A percentile compares a stretch with the other conserved stretches of the same genome.
These are phyloP conservation scores for Chelonia mydas DNA, from an alignment of 2,797 vertebrate genomes.

Conservation along the genomic window DNA sequence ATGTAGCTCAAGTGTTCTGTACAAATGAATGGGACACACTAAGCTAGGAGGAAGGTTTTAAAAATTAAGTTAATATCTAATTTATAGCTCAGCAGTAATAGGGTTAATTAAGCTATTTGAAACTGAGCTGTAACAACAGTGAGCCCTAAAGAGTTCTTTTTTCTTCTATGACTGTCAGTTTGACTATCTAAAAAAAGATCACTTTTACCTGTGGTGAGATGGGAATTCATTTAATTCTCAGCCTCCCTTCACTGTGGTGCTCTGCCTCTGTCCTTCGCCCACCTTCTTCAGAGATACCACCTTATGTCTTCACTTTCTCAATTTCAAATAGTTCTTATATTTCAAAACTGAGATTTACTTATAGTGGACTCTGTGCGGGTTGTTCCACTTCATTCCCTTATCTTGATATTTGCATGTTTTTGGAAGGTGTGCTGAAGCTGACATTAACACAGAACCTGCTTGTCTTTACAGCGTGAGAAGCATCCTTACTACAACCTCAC, in stretches of 20 bases:
- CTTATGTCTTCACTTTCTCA: background rate
- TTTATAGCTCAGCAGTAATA: background rate
- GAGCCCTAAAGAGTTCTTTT: background rate
- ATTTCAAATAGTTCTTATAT: accelerated
- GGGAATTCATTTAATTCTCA: background rate
- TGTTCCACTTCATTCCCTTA: background rate
- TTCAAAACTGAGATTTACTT: background rate
- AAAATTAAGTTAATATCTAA: background rate
- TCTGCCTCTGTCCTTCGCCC: background rate
- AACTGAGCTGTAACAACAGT: background rate
- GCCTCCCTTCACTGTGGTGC: background rate
- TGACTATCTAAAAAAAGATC: background rate
- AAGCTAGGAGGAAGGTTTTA: background rate
- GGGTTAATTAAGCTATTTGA: background rate
- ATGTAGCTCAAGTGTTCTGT: background rate
- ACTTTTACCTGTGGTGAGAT: accelerated
- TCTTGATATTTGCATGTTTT: background rate
- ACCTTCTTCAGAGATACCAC: background rate
- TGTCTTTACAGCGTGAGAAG: conserved; percentile 81
- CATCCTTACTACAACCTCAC: conserved; percentile 83
- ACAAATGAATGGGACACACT: background rate
- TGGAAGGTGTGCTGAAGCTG: background rate
- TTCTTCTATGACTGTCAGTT: background rate
- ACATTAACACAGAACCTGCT: background rate
- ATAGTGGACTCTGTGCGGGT: background rate